Base-by-base conservation (phyloP, 2,888 invertebrate genomes). In the Cryptocephalus moraei region DNA sequence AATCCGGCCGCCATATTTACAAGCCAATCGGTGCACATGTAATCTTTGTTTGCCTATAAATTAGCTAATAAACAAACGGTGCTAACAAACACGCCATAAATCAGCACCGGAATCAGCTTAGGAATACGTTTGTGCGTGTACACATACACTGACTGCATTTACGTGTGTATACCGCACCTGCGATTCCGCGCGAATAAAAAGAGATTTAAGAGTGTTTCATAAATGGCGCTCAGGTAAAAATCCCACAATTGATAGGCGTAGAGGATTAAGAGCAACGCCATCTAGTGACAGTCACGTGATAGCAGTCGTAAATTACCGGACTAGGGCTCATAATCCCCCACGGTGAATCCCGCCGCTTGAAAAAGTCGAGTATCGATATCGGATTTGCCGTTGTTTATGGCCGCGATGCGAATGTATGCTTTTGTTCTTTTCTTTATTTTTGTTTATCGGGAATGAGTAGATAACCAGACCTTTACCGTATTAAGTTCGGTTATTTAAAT, bases 191-290 rank as follows among this genome's bases (percentile, higher is more conserved):
- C 56, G 54, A 64, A 22, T 60, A 64, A 64, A 66, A 68, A 65
- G 63, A 31, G 31, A 62, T 62, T 62, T 61, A 56, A 56, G 61
- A 65, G 62, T 64, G 62, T 65, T 64, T 65, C 67, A 67, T 61
- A 65, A 59, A 40, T 40, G 40, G 22, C 22, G 22, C 61, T 51
- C 63, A 66, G 66, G 66, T 67, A 68, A 64, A 69, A 71, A 71
- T 71, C 71, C 70, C 67, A 66, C 67, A 70, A 71, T 71, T 71
- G 70, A 71, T 71, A 68, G 70, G 67, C 66, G 59, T 56, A 49
- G 52, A 56, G 68, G 70, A 70, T 70, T 71, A 69, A 58, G 51
- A 63, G 61, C 61, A 62, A 58, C 62, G 63, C 40, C 22, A 22
- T 22, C 22, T 22, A 22, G 22, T 6, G 22, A 22, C 22, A 22